These are phyloP conservation scores for Caradrina clavipalpis DNA, from an alignment of 2,888 invertebrate genomes.

Conservation along the genomic window DNA sequence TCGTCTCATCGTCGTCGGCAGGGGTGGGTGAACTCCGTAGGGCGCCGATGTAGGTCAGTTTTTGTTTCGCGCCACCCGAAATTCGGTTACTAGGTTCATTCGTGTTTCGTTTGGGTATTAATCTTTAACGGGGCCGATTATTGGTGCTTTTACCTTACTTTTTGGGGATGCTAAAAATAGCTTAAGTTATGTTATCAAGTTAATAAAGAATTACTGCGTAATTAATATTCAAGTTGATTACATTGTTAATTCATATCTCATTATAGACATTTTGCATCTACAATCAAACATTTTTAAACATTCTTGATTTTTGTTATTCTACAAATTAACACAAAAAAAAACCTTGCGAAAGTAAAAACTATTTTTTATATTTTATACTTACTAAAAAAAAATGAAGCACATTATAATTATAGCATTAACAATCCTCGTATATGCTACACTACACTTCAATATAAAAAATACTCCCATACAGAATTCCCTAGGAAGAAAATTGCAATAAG, in stretches of 20 bases:
- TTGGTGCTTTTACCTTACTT: slow-evolving; percentile 65
- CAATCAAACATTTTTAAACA: not conserved
- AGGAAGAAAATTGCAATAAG: slow-evolving; percentile 31
- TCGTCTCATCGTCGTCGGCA: slow-evolving; percentile 79
- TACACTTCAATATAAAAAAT: not conserved
- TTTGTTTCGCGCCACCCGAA: slow-evolving; percentile 90
- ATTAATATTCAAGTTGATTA: not conserved
- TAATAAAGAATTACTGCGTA: slow-evolving; percentile 20
- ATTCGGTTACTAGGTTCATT: slow-evolving; percentile 89
- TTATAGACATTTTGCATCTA: not conserved
- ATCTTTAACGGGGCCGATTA: slow-evolving; percentile 71
- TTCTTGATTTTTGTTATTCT: not conserved
- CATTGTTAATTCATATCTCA: not conserved
- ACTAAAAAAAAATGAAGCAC: not conserved
- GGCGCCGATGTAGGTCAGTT: slow-evolving; percentile 90
- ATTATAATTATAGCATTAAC: too few species aligned
- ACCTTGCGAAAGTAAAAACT: not conserved
- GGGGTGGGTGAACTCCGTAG: slow-evolving; percentile 89
- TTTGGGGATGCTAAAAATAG: slow-evolving; percentile 39
- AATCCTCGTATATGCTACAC: too few species aligned
- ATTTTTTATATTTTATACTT: not conserved
- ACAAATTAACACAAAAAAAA: not conserved
- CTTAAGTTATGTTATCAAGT: slow-evolving; percentile 27
- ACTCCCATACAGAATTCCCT: not conserved
- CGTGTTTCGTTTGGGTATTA: slow-evolving; percentile 72